Base-by-base conservation (phyloP, 2,113 vertebrate species). In the Danionella cerebrum region DNA sequence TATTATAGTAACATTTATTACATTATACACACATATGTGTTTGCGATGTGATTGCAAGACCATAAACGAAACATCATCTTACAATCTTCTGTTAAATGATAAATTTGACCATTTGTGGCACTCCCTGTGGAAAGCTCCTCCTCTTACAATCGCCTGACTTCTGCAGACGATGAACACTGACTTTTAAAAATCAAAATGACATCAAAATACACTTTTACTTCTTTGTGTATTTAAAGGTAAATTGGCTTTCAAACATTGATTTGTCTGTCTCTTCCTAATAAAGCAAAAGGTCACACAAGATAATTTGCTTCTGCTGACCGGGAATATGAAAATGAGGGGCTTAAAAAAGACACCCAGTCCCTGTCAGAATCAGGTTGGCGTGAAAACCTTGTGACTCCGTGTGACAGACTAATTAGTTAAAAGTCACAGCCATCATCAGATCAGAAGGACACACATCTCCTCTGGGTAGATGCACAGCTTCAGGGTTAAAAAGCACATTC, bases 361-460 rank as follows among this genome's bases (percentile, higher is more conserved):
- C 70, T 59, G 60, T 62, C 70, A 72, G 71, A 84, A 82, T 78
- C 81, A 80, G 82, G 79, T 83, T 82, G 74, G n/a, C 66, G 47
- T 78, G 73, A 82, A 79, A 76, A 79, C 75, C 68, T 41, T 75
- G 71, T 77, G 75, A 81, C 80, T 78, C 82, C 80, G 62, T 78
- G 65, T 78, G 79, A 81, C 82, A 77, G 53, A 75, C 78, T 82
- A 79, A 82, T 87, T 85, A 83, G 85, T 79, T 79, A 84, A 86
- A 87, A 86, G 83, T 84, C 79, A 48, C 79, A 78, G 75, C 73
- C 80, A 75, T 86, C 80, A 79, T 86, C 83, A 86, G 79, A 83
- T 78, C 62, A 59, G 79, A 84, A 88, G 87, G 86, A 85, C 87
- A 85, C 79, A 69, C 73, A 4, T 84, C 79, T 84, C 85, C 84